Conservation (phyloP, 2,888 invertebrate genomes). For the Micoletzkya japonica region DNA sequence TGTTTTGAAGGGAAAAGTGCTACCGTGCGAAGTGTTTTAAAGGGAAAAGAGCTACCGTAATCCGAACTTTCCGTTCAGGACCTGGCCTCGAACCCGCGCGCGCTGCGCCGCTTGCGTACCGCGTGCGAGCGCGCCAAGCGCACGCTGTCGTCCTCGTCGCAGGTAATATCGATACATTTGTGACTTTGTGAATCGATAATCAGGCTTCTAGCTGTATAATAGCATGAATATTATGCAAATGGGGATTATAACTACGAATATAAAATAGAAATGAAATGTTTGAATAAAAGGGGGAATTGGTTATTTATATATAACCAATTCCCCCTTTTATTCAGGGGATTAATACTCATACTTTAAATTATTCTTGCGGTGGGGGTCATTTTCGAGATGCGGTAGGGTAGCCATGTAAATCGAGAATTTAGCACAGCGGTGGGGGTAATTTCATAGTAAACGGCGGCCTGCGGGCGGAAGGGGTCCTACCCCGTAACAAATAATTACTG, state of each 20-base stretch:
- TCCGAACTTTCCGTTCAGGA: conserved; percentile 65
- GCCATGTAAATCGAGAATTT: no score
- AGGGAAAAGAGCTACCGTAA: conserved; percentile 75
- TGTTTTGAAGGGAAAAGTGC: conserved; percentile 25
- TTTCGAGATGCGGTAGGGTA: no score
- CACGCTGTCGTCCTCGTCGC: conserved; percentile 69
- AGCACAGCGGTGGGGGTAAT: no score
- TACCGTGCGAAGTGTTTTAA: conserved; percentile 57
- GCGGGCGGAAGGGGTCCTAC: no score
- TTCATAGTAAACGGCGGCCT: no score
- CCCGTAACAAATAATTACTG: no score
- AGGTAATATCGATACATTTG: conserved; percentile 69
- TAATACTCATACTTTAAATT: no score
- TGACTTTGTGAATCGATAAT: conserved; percentile 44
- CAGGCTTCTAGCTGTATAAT: no score
- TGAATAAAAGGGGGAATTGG: neutral
- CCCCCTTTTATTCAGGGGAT: no score
- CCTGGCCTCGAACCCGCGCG: conserved; percentile 81
- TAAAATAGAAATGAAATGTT: neutral
- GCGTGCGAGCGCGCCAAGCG: conserved; percentile 78
- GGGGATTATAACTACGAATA: neutral
- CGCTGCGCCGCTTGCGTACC: conserved; percentile 84
- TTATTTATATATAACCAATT: neutral
- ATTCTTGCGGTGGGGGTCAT: no score
- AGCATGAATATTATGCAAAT: neutral